Evolutionary conservation across 37 sponge, comb jelly and placozoan genomes (phyloP), one percentile per base, ranked within the genome.

Genomic region (Crambe crambe): DNA sequence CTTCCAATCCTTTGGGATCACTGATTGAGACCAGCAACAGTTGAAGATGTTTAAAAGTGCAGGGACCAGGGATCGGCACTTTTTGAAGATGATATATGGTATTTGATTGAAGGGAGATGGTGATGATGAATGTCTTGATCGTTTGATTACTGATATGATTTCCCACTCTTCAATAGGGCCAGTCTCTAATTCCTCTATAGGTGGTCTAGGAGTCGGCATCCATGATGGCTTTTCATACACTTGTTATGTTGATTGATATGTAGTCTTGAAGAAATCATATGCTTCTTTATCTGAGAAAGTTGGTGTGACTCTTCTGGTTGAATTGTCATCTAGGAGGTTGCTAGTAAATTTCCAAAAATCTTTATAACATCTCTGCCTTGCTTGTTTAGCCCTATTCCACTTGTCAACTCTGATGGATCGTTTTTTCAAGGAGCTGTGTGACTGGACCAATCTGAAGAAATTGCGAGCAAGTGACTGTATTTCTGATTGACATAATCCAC

Each of bases 11-110:
- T 17, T 27, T 62, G 64, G 64, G 15, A 62, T 62, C 21, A 25
- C 30, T 62, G 64, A 21, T 62, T 17, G 10, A 9, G 25, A 21
- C 64, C 64, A n/a, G n/a, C n/a, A n/a, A n/a, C n/a, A 62, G 30
- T 26, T 27, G 8, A 21, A 62, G 64, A 27, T 62, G 64, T 27
- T 8, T 8, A 62, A 26, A 26, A 27, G 64, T 17, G 30, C n/a
- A 21, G 8, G 30, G 25, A 62, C 8, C 8, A 62, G 25, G 64
- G n/a, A n/a, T n/a, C n/a, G n/a, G 25, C 25, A 62, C 30, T 26
- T 62, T 21, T 62, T 62, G 64, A 62, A 62, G 64, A 62, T 62
- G 29, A 8, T 21, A 25, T 62, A 62, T 21, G 64, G 64, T 21
- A 62, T 62, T 25, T 62, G 64, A 62, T 21, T 25, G 25, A 62